Conservation (phyloP, 2,113 vertebrate genomes). For the Murina feae region DNA sequence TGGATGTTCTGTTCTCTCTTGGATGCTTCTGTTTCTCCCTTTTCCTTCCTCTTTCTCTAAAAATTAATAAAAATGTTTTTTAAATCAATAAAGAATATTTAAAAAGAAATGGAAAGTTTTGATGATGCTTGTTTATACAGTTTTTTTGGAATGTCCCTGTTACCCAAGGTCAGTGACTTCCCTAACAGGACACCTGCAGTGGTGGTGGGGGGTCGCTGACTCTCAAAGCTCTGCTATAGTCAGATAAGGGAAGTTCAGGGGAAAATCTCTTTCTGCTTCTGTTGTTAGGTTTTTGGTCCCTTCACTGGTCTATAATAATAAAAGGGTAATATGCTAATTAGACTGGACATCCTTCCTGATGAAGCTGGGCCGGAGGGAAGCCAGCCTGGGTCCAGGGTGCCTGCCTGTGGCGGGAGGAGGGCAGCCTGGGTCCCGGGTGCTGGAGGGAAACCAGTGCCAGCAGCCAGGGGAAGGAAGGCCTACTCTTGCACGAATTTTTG, state of each 20-base stretch:
- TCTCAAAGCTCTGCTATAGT: constrained; percentile 25
- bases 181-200: neutral
- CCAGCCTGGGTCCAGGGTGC: too few relatives aligned
- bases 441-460: too few relatives aligned
- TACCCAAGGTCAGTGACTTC: neutral
- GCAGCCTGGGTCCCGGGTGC: too few relatives aligned
- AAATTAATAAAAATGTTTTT: neutral
- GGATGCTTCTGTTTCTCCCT: neutral
- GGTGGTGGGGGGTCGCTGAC: neutral
- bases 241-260: neutral
- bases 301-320: neutral
- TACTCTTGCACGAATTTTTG: too few relatives aligned
- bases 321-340: too few relatives aligned
- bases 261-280: constrained; percentile 8
- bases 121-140: neutral
- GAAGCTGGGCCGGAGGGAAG: too few relatives aligned
- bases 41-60: neutral
- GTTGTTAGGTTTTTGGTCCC: neutral
- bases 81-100: neutral
- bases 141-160: neutral
- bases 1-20: neutral
- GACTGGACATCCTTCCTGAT: too few relatives aligned
- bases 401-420: too few relatives aligned
- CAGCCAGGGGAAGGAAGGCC: too few relatives aligned
- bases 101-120: neutral